Base-by-base conservation (phyloP, 2,888 invertebrate genomes). In the Cerceris ruficornis region DNA sequence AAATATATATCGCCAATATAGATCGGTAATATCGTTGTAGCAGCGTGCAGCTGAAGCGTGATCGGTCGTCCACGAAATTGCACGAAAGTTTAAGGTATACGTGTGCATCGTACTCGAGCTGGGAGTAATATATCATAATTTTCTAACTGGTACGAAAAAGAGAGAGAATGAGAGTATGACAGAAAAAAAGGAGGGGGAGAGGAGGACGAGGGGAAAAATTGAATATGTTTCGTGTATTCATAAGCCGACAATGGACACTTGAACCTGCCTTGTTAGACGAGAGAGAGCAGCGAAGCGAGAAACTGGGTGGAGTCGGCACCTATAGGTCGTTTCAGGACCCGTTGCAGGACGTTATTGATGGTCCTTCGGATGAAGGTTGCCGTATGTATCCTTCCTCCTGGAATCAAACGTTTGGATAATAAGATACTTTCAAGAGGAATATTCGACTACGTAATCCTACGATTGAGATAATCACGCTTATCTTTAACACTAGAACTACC, bases 41-140 rank as follows among this genome's bases (percentile, higher is more conserved):
- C 46, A 28, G 57, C 66, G 8, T 14, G 66, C 69, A 60, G 74
- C 74, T 67, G 79, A 70, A 59, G 57, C 28, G 39, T 41, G 69
- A 46, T 60, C 60, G 74, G 11, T 69, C 66, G 66, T 69, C 69
- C 62, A 41, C 69, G 70, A 73, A 78, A 75, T 77, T 62, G 77
- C 64, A 58, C 60, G 69, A 28, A 28, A 28, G 64, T 79, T 82
- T 72, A 78, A 78, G 28, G 28, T 28, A 28, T 28, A 28, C 28
- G 67, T 72, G 14, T 59, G 67, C 66, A 61, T 49, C 55, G 68
- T 59, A 59, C 67, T 77, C 61, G 58, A 28, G 69, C 76, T 82
- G 80, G 77, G 67, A 46, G 79, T 68, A 82, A 90, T 90, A 88
- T 85, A 90, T 90, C 90, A 90, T 89, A 89, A 90, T 90, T 89